Percentiles rank a stretch among this genome's conserved stretches.
Evolutionary conservation across 2,888 invertebrate genomes (phyloP).

Genomic region (Chalcosyrphus nemorum): DNA sequence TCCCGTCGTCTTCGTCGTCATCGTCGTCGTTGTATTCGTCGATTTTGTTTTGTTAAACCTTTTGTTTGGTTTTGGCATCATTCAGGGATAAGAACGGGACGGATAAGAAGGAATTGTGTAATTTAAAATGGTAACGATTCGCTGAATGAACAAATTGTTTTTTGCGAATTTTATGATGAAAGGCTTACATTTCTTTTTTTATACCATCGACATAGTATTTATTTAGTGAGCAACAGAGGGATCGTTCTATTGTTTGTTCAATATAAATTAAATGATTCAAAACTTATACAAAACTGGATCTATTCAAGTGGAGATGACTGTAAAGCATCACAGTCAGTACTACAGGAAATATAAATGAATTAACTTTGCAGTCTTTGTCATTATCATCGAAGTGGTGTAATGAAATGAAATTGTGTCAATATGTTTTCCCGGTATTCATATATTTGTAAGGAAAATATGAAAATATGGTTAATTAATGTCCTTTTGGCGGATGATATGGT

Average conservation of each 20-base stretch:
- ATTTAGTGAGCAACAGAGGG: not conserved
- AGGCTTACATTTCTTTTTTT: slow-evolving; percentile 3
- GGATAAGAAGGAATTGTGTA: not conserved
- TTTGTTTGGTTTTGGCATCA: slow-evolving; percentile 15
- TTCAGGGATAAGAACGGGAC: no score
- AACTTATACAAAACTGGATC: not conserved
- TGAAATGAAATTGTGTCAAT: not conserved
- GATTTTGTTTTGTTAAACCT: slow-evolving; percentile 19
- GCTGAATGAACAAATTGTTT: slow-evolving; percentile 20
- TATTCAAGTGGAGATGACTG: not conserved
- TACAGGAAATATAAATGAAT: not conserved
- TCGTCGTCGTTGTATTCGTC: no score
- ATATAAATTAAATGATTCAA: not conserved
- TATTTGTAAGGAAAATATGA: not conserved
- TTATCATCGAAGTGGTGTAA: not conserved
- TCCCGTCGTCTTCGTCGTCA: no score
- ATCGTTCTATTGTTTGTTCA: not conserved
- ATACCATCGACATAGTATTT: not conserved
- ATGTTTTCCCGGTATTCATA: not conserved
- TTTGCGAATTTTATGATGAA: slow-evolving; percentile 11
- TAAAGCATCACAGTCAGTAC: not conserved
- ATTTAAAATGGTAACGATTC: slow-evolving; percentile 28
- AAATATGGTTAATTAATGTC: not conserved
- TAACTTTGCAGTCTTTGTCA: not conserved
- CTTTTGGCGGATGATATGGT: not conserved